Base-by-base conservation (phyloP, 2,797 vertebrate genomes). In the Ambastaia sidthimunki region DNA sequence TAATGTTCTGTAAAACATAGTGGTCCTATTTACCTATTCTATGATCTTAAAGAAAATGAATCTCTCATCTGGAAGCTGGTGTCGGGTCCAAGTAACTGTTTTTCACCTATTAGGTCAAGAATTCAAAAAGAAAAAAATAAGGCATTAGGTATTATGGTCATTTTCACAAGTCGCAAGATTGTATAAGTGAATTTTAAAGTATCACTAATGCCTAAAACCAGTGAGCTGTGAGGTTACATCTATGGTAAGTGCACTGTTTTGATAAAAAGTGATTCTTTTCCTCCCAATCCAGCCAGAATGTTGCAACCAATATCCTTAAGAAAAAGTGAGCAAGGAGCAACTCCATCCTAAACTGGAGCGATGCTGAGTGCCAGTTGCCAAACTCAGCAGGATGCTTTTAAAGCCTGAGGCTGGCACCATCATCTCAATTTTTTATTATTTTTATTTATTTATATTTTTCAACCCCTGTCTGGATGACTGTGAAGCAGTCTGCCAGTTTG, bases 391-490 rank as follows among this genome's bases (percentile, higher is more conserved):
- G 78, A 67, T 71, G 63, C 48, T 73, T 69, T 76, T 82, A 48
- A 70, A 69, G 66, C 74, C 71, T 16, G 60, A 48, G 76, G 76
- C 84, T 82, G 69, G 68, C 57, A 74, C 65, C 48, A 80, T 52
- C 68, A 70, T 82, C 68, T 84, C 25, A 80, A 80, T 74, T 74
- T 69, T 74, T 74, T 59, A 68, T 74, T 74, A 19, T 69, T 74
- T 68, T 80, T 71, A 78, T 69, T 84, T 63, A 82, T 82, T 86
- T 85, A 78, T 82, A 62, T 62, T 82, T 78, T 82, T 59, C 70
- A 77, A 63, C 70, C 74, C 44, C 70, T 74, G 47, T 76, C 72
- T 69, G 78, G 83, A 79, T 37, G 65, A 73, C 57, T 74, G 19
- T 21, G 47, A 68, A 77, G 59, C 60, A 69, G 37, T 67, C 74